These are phyloP conservation scores for Myathropa florea DNA, from an alignment of 2,888 invertebrate genomes.

Conservation along the genomic window DNA sequence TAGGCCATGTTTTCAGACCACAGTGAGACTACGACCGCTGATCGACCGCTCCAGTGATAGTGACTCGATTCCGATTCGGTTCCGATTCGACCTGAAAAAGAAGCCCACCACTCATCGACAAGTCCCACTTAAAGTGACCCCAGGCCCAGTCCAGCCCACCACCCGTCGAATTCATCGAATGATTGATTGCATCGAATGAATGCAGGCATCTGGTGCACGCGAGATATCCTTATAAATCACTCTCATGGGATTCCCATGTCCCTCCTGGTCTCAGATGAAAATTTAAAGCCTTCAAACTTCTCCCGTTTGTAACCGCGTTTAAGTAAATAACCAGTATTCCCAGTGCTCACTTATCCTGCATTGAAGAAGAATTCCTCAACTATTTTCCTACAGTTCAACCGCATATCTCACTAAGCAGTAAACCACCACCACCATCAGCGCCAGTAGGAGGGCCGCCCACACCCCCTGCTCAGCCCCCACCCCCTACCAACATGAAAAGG, in stretches of 20 bases:
- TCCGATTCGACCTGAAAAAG: too few relatives aligned
- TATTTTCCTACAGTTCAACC: neutral
- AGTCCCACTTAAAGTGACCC: too few relatives aligned
- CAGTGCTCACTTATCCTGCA: slow-evolving; percentile 3
- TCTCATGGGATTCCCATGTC: neutral
- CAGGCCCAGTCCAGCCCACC: neutral
- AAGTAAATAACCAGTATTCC: slow-evolving; percentile 5
- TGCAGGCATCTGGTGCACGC: neutral
- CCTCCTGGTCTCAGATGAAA: neutral
- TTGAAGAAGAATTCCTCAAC: slow-evolving; percentile 7
- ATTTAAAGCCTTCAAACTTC: neutral
- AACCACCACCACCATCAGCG: neutral
- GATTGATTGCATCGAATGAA: neutral
- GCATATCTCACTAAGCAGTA: neutral
- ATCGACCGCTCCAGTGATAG: too few relatives aligned
- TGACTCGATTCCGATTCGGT: too few relatives aligned
- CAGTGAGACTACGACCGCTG: too few relatives aligned
- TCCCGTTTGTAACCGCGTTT: neutral
- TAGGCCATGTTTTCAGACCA: too few relatives aligned
- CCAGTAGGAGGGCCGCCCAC: too few relatives aligned
- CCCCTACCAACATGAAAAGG: neutral
- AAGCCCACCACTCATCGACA: neutral
- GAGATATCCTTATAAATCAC: neutral
- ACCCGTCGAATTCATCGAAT: neutral
- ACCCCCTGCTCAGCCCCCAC: neutral